Evolutionary conservation across 1,140 invertebrate species (phyloP).

Genomic region (Littorina saxatilis): DNA sequence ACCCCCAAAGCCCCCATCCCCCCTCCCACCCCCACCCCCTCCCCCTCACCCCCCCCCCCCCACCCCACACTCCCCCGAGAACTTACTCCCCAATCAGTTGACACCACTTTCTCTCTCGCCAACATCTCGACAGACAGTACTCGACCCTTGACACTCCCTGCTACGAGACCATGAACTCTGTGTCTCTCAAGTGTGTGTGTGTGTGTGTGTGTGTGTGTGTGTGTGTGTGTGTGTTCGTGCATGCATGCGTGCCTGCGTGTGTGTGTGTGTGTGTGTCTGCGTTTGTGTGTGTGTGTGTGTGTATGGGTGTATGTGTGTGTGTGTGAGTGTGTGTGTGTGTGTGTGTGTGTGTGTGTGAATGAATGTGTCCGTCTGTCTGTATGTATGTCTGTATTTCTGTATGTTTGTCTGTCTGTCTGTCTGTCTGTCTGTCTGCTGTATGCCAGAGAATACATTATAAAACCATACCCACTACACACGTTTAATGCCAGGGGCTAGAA

Average conservation of each 20-base stretch:
- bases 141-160: no score
- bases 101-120: no score
- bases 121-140: no score
- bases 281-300: not conserved
- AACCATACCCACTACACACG: no score
- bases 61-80: no score
- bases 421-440: not conserved
- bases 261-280: constrained; percentile 3
- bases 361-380: not conserved
- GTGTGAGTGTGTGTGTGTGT: constrained; percentile 11
- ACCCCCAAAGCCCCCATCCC: no score
- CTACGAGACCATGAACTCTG: no score
- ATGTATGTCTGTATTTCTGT: not conserved
- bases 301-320: not conserved
- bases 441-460: no score
- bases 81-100: no score
- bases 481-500: no score
- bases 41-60: no score
- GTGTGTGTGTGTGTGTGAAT: not conserved
- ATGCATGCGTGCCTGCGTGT: not conserved
- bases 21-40: no score
- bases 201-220: constrained; percentile 19
- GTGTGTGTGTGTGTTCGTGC: not conserved
- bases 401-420: not conserved
- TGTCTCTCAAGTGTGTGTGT: not conserved